A percentile compares a stretch with the other conserved stretches of the same genome.
phyloP scores from a whole-genome alignment of 2,888 invertebrate genomes.

The Nephrotoma appendiculata region DNA sequence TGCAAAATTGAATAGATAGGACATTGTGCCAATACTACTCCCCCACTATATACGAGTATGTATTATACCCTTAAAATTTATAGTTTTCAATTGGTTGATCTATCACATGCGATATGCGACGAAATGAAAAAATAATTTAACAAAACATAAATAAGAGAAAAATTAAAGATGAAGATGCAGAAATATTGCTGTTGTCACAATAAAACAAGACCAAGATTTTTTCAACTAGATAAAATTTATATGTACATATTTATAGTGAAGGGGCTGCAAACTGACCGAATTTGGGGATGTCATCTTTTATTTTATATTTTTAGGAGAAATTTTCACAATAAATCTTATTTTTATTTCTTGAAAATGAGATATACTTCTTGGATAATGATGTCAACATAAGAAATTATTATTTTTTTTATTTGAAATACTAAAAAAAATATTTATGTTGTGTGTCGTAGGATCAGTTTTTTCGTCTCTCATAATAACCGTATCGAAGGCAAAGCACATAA shows the following conservation, averaged over 20 bases:
- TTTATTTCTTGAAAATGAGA: background rate
- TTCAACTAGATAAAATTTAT: background rate
- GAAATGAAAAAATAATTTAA: background rate
- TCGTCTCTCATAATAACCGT: background rate
- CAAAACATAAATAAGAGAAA: background rate
- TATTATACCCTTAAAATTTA: background rate
- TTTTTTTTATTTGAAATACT: background rate
- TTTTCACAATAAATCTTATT: background rate
- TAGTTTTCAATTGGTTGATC: background rate
- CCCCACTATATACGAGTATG: background rate
- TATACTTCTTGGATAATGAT: constrained; percentile 2
- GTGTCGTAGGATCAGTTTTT: background rate
- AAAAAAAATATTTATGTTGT: background rate
- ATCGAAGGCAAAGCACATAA: background rate
- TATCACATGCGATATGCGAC: background rate
- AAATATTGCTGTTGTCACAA: background rate
- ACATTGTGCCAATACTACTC: background rate
- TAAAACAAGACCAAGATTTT: background rate
- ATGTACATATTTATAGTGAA: background rate
- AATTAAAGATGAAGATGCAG: background rate
- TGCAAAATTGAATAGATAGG: background rate
- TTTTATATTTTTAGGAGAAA: background rate
- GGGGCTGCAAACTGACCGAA: background rate
- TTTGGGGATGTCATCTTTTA: constrained; percentile 1
- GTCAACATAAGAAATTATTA: background rate